These are phyloP conservation scores for Chaetophractus vellerosus DNA, from an alignment of 2,797 vertebrate genomes.

Conservation along the genomic window DNA sequence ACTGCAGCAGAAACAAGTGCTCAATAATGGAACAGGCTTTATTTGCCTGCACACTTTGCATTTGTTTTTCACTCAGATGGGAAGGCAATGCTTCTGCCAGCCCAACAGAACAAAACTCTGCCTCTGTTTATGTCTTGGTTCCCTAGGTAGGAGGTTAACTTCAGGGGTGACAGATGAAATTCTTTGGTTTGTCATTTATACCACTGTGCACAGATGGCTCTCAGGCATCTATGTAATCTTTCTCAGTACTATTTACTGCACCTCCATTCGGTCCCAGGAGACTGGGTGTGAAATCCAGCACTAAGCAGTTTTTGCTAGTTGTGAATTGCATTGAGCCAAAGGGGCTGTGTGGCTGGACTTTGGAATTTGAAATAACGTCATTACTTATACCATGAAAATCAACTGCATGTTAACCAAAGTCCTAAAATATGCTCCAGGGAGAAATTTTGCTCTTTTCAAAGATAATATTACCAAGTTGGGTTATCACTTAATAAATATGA, in stretches of 20 bases:
- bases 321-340: constrained; percentile 69
- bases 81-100: constrained; percentile 31
- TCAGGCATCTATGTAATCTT: constrained; percentile 66
- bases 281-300: constrained; percentile 72
- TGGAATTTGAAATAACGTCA: constrained; percentile 63
- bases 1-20: not conserved
- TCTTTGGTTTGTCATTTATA: constrained; percentile 72
- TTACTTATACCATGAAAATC: constrained; percentile 66
- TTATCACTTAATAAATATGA: constrained; percentile 44
- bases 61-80: constrained; percentile 45
- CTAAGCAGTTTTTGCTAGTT: constrained; percentile 75
- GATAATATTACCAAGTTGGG: not conserved
- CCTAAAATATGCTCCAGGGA: constrained; percentile 54
- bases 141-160: constrained; percentile 65
- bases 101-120: constrained; percentile 41
- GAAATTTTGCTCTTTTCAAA: constrained; percentile 53
- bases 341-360: constrained; percentile 37
- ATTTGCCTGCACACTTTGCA: constrained; percentile 36
- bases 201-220: constrained; percentile 69
- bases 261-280: constrained; percentile 32
- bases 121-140: constrained; percentile 58
- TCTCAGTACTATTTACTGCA: constrained; percentile 60
- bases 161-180: constrained; percentile 72
- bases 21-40: constrained; percentile 2
- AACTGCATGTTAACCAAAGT: constrained; percentile 24